Evolutionary conservation across 2,888 invertebrate genomes (phyloP).

Genomic region (Chironomus tentans): DNA sequence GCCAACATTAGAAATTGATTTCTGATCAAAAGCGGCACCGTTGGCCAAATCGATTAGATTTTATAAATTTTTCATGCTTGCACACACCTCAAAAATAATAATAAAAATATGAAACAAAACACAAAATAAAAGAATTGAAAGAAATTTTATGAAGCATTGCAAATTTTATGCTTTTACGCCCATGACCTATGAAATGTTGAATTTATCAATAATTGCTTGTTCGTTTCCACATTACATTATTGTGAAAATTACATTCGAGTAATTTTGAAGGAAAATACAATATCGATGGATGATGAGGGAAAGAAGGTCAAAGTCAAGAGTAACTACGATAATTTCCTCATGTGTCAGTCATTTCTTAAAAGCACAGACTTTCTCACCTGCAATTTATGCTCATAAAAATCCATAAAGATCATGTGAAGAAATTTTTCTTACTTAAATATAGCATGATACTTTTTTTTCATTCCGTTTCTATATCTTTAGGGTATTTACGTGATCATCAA

Average conservation of each 20-base stretch:
- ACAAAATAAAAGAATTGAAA: neutral
- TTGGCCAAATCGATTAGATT: neutral
- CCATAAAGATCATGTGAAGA: neutral
- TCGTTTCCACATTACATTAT: neutral
- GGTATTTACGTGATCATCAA: neutral
- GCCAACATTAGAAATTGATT: neutral
- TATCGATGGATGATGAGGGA: neutral
- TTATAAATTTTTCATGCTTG: neutral
- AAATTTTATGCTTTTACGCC: neutral
- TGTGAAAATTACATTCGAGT: neutral
- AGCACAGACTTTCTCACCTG: neutral
- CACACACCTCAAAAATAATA: neutral
- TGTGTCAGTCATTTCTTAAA: neutral
- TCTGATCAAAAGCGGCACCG: neutral
- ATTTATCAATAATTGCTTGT: neutral
- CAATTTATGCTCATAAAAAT: neutral
- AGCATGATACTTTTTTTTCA: neutral
- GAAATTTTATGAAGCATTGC: neutral
- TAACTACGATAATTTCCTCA: neutral
- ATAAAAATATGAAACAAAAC: neutral
- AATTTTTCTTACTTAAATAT: neutral
- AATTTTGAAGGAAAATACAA: neutral
- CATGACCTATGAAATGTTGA: neutral
- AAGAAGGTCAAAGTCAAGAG: slow-evolving; percentile 20
- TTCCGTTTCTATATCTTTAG: neutral